Conservation (phyloP, 2,113 vertebrate genomes). For the Thunnus thynnus region DNA sequence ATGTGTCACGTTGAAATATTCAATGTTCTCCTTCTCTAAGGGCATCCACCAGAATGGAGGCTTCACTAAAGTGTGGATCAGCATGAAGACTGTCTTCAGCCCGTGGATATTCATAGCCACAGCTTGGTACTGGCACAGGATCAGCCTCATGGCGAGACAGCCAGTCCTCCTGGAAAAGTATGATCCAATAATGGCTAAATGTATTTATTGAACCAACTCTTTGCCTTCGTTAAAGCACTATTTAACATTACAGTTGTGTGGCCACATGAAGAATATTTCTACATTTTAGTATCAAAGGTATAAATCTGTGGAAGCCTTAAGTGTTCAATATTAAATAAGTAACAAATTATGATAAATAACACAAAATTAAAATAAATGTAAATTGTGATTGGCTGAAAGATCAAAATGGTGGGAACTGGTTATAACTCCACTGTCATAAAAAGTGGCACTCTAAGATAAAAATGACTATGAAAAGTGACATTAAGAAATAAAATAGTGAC, state of each 20-base stretch:
- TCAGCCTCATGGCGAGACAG: conserved; percentile 45
- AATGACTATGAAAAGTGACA: too few relatives aligned
- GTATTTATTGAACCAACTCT: not conserved
- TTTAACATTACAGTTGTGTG: too few relatives aligned
- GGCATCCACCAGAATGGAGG: conserved; percentile 67
- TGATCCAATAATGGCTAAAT: not conserved
- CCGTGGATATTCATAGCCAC: conserved; percentile 44
- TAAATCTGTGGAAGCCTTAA: not conserved
- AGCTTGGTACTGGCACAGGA: conserved; percentile 58
- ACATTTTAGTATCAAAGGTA: not conserved
- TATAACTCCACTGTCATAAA: too few relatives aligned
- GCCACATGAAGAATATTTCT: not conserved
- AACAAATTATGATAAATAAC: not conserved
- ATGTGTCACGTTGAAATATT: not conserved
- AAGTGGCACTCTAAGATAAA: too few relatives aligned
- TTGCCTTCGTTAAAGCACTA: not conserved
- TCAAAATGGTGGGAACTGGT: too few relatives aligned
- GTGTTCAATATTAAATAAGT: not conserved
- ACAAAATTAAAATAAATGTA: not conserved
- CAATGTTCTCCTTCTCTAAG: conserved; percentile 2
- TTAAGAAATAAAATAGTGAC: too few relatives aligned
- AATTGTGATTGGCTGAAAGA: too few relatives aligned
- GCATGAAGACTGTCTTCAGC: conserved; percentile 50
- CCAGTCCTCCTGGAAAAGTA: conserved; percentile 66
- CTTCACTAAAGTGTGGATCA: conserved; percentile 65